phyloP scores from a whole-genome alignment of 1,140 invertebrate species.

The Pollicipes pollicipes region DNA sequence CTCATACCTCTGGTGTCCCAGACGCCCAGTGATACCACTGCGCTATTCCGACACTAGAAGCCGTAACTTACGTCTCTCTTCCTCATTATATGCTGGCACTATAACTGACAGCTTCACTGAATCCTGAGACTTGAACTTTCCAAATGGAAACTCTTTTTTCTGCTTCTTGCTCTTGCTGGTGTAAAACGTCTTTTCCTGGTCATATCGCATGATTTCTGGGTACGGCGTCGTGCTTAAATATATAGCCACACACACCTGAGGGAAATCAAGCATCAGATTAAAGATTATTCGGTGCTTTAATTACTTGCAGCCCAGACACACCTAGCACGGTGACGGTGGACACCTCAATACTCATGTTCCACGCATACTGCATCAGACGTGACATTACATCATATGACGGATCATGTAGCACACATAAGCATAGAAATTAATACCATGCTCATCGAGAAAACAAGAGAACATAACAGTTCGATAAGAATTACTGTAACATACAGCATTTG shows the following conservation, averaged over 20 bases:
- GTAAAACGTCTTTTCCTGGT: neutral
- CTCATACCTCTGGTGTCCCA: too few species aligned
- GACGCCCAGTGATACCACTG: too few species aligned
- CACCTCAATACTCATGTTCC: too few species aligned
- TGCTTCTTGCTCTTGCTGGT: neutral
- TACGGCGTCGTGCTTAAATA: neutral
- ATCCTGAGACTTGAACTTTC: neutral
- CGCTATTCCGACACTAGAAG: too few species aligned
- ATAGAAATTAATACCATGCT: too few species aligned
- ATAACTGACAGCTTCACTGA: constrained; percentile 51
- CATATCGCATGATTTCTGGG: neutral
- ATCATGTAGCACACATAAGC: too few species aligned
- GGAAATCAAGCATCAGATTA: neutral
- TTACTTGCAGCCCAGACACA: neutral
- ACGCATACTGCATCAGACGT: too few species aligned
- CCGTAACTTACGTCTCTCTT: constrained; percentile 70
- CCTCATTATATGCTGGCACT: constrained; percentile 93
- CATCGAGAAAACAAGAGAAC: too few species aligned
- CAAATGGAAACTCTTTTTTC: neutral
- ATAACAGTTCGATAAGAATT: too few species aligned
- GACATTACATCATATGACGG: too few species aligned
- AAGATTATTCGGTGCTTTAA: neutral
- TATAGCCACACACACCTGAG: neutral
- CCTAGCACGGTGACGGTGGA: too few species aligned
- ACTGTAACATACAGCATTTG: too few species aligned